Conservation (phyloP, 2,797 vertebrate genomes). For the Enteromius mattozi region DNA sequence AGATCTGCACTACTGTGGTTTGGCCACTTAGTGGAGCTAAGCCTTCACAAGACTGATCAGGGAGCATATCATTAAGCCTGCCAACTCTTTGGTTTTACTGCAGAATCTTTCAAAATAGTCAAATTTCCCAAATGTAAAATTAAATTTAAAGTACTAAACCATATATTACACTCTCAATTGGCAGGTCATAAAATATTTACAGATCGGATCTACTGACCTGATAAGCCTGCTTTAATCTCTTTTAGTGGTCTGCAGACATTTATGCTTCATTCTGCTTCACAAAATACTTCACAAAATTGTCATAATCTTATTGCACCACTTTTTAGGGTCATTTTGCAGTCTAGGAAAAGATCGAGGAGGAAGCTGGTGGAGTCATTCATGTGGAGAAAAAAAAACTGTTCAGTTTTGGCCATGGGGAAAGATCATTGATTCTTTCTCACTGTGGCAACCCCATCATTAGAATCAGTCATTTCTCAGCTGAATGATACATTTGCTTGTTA, state of each 20-base stretch:
- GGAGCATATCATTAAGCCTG: not conserved
- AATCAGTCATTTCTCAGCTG: slow-evolving; percentile 53
- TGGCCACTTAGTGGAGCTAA: slow-evolving; percentile 74
- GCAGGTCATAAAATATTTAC: slow-evolving; percentile 55
- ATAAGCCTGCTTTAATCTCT: slow-evolving; percentile 63
- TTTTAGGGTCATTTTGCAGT: slow-evolving; percentile 41
- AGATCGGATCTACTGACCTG: slow-evolving; percentile 62
- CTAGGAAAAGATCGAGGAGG: slow-evolving; percentile 37
- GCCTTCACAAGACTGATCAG: slow-evolving; percentile 42
- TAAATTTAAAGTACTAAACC: not conserved
- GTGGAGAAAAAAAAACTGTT: slow-evolving; percentile 54
- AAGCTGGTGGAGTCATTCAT: slow-evolving; percentile 36
- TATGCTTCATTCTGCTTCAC: slow-evolving; percentile 59
- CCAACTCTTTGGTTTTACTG: not conserved
- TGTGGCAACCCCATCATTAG: slow-evolving; percentile 56
- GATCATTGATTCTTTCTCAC: slow-evolving; percentile 62
- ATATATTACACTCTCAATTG: slow-evolving; percentile 31
- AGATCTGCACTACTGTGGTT: slow-evolving; percentile 49
- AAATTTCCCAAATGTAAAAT: not conserved
- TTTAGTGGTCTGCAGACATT: slow-evolving; percentile 62
- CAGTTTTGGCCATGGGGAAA: slow-evolving; percentile 43
- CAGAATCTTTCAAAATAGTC: not conserved
- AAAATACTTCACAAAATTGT: slow-evolving; percentile 59
- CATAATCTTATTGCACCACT: slow-evolving; percentile 38
- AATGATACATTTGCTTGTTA: slow-evolving; percentile 62